phyloP scores from a whole-genome alignment of 1,140 invertebrate genomes.

The Diprion similis region DNA sequence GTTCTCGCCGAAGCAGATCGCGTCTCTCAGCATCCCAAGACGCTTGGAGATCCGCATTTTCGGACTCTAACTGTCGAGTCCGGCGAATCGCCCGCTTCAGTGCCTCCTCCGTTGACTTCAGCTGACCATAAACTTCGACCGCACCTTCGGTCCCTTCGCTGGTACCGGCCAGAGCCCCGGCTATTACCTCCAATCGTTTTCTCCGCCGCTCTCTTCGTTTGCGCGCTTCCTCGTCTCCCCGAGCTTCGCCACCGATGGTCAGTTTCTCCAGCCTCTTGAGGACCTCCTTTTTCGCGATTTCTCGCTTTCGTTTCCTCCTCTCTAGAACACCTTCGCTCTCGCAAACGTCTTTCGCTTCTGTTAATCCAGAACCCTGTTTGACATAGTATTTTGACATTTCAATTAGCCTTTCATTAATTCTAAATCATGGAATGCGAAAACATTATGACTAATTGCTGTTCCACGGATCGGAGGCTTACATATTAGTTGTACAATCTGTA shows the following conservation, averaged over 20 bases:
- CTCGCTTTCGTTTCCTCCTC: slow-evolving; percentile 44
- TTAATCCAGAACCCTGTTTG: not conserved
- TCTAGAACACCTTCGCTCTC: slow-evolving; percentile 11
- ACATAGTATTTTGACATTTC: too few relatives aligned
- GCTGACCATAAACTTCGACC: slow-evolving; percentile 58
- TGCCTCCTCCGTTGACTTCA: slow-evolving; percentile 58
- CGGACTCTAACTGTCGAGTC: slow-evolving; percentile 54
- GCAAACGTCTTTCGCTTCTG: slow-evolving; percentile 20
- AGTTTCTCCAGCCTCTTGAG: slow-evolving; percentile 50
- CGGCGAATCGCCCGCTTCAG: slow-evolving; percentile 56
- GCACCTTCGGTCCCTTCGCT: slow-evolving; percentile 52
- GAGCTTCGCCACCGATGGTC: slow-evolving; percentile 57
- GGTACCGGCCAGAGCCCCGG: slow-evolving; percentile 49
- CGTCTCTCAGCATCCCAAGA: slow-evolving; percentile 59
- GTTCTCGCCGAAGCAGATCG: slow-evolving; percentile 54
- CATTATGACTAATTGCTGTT: too few relatives aligned
- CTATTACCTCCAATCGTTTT: slow-evolving; percentile 51
- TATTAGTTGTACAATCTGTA: too few relatives aligned
- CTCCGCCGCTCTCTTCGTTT: slow-evolving; percentile 52
- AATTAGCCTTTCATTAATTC: too few relatives aligned
- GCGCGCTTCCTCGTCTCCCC: slow-evolving; percentile 46
- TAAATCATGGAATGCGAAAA: too few relatives aligned
- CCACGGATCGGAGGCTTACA: too few relatives aligned
- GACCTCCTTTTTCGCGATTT: slow-evolving; percentile 54
- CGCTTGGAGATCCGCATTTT: slow-evolving; percentile 55